Base-by-base conservation (phyloP, 2,797 vertebrate species). In the Pipistrellus pygmaeus region DNA sequence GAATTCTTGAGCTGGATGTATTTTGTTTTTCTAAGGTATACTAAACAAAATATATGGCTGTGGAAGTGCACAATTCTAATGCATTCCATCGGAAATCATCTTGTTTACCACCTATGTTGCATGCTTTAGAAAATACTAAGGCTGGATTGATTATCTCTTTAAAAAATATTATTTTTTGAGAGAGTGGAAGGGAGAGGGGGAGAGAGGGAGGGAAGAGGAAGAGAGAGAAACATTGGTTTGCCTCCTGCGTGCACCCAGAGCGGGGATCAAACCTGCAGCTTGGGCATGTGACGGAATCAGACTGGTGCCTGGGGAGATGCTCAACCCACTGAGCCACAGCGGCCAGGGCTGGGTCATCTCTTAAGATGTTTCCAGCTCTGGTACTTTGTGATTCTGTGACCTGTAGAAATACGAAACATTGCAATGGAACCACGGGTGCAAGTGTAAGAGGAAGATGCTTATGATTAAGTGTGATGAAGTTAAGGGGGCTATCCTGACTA, bases 361-460 rank as follows among this genome's bases (percentile, higher is more conserved):
- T 73, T 69, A 48, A 88, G 62, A 69, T 41, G 17, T 69, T 73
- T 73, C 32, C 2, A 55, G 73, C 27, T 81, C 27, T 76, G 75
- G 57, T 80, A 57, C 57, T 84, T 93, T 38, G 23, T 81, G 85
- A 86, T 73, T 89, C 60, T 77, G 62, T 91, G 48, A 82, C 32
- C 20, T 84, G 41, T 69, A 71, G 71, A 27, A 85, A 76, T 76
- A 64, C 0, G 44, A 32, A 25, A 76, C 20, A 8, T 80, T 46
- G 30, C 27, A 60, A 41, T n/a, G 32, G 68, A 48, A 23, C 73
- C 25, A 30, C n/a, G 55, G 76, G 64, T 46, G 68, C 35, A 77
- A 38, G 30, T 57, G 51, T 38, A 71, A 90, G 21, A 18, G 23
- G 41, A 53, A 77, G 55, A 48, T 84, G 12, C 21, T 94, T 57